Evolutionary conservation across 2,888 invertebrate genomes (phyloP), one percentile per base, ranked within the genome.

Genomic region (Drosophila subquinaria): DNA sequence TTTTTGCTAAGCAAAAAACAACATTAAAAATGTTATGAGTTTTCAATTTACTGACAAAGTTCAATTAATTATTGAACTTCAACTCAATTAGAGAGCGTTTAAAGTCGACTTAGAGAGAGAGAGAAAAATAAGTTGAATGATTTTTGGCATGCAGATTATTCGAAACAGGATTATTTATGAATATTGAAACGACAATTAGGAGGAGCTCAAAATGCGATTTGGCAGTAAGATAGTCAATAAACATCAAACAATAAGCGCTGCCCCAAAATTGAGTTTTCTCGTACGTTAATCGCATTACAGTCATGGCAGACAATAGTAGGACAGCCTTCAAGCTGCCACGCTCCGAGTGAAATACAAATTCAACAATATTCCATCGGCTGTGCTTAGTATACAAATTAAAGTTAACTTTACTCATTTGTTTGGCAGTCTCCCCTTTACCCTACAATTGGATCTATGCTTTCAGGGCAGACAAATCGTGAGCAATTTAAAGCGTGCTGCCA

Each of bases 401-500:
- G 55, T 74, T 70, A 77, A 77, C 78, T 77, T 70, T 59, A 62
- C 74, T 73, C 77, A 77, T 77, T 77, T 78, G 74, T 70, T 77
- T 73, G 59, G 42, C 57, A 53, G 45, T 40, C 23, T 20, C 4
- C 42, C 20, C 53, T 23, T 4, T 15, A 17, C 40, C 33, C 17
- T 11, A 50, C 36, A 40, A 61, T 62, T 60, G 63, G 55, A 59
- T 66, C 55, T 66, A 70, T 68, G 77, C 78, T 68, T 70, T 60
- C 59, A 61, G 62, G 40, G 42, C 27, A 69, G 70, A 82, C 69
- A 81, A 81, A 82, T 83, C 52, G 71, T 30, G 66, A 35, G 69
- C 76, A 71, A 81, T 79, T 79, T 75, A 64, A 79, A 75, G 60
- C 68, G 68, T 76, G 80, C 73, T 79, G 73, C 80, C 79, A 79